Conservation (phyloP, 1,140 invertebrate species). For the Eumeta japonica region DNA sequence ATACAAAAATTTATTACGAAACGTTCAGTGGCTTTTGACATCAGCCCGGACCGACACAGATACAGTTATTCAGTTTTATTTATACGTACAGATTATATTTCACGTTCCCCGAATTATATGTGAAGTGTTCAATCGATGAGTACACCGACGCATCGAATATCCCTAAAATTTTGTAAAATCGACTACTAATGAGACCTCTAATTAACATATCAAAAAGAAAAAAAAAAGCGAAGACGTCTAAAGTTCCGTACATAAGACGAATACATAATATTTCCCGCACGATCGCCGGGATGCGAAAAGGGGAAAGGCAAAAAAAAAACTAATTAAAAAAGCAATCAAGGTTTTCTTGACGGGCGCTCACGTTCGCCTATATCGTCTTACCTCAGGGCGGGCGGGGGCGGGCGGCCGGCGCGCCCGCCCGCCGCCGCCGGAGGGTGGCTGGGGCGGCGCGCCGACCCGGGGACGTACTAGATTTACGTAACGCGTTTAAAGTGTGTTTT, state of each 20-base stretch:
- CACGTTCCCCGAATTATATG: no score
- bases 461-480: conserved; percentile 55
- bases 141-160: no score
- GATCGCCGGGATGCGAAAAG: conserved; percentile 43
- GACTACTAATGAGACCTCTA: no score
- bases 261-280: conserved; percentile 48
- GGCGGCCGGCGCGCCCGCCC: conserved; percentile 18
- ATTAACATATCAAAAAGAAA: no score
- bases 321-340: conserved; percentile 56
- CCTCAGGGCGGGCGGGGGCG: conserved; percentile 23
- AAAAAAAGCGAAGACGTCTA: conserved; percentile 8
- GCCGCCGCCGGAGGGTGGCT: conserved; percentile 38
- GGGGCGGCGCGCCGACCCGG: conserved; percentile 25
- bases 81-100: no score
- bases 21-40: no score
- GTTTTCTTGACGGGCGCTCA: conserved; percentile 56
- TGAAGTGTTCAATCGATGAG: no score
- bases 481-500: conserved; percentile 58
- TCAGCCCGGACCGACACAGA: no score
- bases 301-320: conserved; percentile 48
- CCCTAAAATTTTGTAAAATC: no score
- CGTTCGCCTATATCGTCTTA: conserved; percentile 57
- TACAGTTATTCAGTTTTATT: no score
- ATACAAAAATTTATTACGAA: no score
- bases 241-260: conserved; percentile 9